Conservation (phyloP, 1,140 invertebrate genomes). For the Lucilia sericata region DNA sequence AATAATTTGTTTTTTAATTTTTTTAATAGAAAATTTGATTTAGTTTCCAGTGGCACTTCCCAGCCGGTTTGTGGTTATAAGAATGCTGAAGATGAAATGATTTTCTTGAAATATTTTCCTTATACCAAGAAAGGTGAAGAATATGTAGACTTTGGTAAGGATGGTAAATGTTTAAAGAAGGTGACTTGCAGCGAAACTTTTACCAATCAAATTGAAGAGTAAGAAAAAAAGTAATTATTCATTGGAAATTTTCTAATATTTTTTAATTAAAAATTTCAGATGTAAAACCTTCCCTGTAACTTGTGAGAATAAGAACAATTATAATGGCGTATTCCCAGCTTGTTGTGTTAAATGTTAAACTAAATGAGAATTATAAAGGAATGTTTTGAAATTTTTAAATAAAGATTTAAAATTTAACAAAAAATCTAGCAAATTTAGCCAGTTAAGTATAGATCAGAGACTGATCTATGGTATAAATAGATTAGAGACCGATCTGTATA, state of each 20-base stretch:
- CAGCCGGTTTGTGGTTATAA: conserved; percentile 61
- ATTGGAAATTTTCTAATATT: not conserved
- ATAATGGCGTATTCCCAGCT: conserved; percentile 60
- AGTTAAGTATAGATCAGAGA: too few species aligned
- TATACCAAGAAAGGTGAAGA: conserved; percentile 57
- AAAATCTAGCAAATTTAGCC: too few species aligned
- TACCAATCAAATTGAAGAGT: conserved; percentile 61
- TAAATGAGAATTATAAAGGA: too few species aligned
- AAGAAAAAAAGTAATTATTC: conserved; percentile 49
- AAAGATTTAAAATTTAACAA: too few species aligned
- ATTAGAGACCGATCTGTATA: too few species aligned
- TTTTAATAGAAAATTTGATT: not conserved
- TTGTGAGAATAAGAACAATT: conserved; percentile 60
- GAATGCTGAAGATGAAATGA: conserved; percentile 59
- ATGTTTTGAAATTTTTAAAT: too few species aligned
- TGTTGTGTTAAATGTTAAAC: conserved; percentile 61
- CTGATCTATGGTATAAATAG: too few species aligned
- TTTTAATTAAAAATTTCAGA: conserved; percentile 48
- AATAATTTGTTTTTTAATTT: not conserved
- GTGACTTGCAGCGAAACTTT: conserved; percentile 62
- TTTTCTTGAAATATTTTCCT: conserved; percentile 62
- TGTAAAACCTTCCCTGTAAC: conserved; percentile 56
- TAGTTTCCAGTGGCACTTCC: conserved; percentile 48
- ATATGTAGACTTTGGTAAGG: conserved; percentile 62
- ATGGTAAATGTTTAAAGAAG: conserved; percentile 61